Evolutionary conservation across 2,888 invertebrate species (phyloP).

Genomic region (Melinopterus prodromus): DNA sequence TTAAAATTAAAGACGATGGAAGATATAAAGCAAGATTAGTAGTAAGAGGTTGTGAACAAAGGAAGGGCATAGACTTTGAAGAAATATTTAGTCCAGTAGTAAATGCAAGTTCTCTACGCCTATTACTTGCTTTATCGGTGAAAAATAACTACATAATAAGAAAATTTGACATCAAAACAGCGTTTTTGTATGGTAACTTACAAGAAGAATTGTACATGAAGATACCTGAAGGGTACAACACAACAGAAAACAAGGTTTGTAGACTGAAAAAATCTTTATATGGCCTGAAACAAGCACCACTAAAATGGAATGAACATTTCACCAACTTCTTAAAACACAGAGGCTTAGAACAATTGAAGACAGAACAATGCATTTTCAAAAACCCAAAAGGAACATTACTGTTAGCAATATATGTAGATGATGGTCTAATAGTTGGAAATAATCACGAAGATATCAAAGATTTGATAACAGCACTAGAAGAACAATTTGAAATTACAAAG

Average conservation of each 20-base stretch:
- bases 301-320: conserved; percentile 31
- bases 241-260: conserved; percentile 16
- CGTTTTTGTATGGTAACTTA: conserved; percentile 10
- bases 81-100: too few species aligned
- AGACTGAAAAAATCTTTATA: conserved; percentile 31
- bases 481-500: conserved; percentile 34
- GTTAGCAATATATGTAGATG: conserved; percentile 45
- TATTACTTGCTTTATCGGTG: conserved; percentile 7
- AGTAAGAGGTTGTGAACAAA: conserved; percentile 40
- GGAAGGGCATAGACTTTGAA: conserved; percentile 32
- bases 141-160: conserved; percentile 20
- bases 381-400: conserved; percentile 30
- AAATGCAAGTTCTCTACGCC: too few species aligned
- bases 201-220: conserved; percentile 22
- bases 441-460: conserved; percentile 36
- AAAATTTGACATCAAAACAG: conserved; percentile 14
- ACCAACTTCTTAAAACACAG: conserved; percentile 15
- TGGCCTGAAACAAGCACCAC: conserved; percentile 32
- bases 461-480: conserved; percentile 39
- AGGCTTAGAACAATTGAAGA: conserved; percentile 11
- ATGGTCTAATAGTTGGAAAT: conserved; percentile 40
- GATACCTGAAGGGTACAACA: conserved; percentile 27
- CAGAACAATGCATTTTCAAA: conserved; percentile 26
- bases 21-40: conserved; percentile 42
- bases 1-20: conserved; percentile 43